phyloP scores from a whole-genome alignment of 2,113 vertebrate species.

The Anolis carolinensis region DNA sequence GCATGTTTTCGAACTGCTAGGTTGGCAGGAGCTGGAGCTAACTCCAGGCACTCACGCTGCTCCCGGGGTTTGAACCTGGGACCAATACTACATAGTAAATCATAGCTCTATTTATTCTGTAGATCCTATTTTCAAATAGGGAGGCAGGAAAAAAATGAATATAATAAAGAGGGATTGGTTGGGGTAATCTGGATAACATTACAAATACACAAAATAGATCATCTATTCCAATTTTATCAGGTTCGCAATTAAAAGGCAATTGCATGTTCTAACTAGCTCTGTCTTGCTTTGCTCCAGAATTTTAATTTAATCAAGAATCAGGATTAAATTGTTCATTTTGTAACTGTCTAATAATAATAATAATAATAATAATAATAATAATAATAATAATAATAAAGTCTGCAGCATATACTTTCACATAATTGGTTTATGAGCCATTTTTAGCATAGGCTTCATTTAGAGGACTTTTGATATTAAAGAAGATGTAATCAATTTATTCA shows the following conservation, averaged over 20 bases:
- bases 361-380: conserved; percentile 9
- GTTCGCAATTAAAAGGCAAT: conserved; percentile 8
- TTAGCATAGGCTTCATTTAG: conserved; percentile 10
- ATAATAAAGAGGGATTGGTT: neutral
- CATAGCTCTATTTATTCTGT: neutral
- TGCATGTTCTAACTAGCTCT: neutral
- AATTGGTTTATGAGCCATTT: conserved; percentile 19
- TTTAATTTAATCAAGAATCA: conserved; percentile 25
- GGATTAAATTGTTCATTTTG: conserved; percentile 13
- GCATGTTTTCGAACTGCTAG: too few species aligned
- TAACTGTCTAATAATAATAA: conserved; percentile 9
- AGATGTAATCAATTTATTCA: neutral
- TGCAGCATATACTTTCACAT: conserved; percentile 7
- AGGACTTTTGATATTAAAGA: neutral
- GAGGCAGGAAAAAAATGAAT: neutral
- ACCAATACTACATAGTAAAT: neutral
- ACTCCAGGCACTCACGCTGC: too few species aligned
- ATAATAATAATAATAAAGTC: conserved; percentile 3
- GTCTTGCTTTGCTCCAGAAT: conserved; percentile 11
- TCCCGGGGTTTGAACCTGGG: too few species aligned
- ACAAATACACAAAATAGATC: neutral
- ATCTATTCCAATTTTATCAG: conserved; percentile 10
- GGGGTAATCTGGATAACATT: neutral
- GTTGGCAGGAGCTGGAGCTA: too few species aligned
- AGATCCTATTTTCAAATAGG: neutral